A percentile compares a stretch with the other conserved stretches of the same genome.
Evolutionary conservation across 2,113 vertebrate species (phyloP).

Genomic region (Sula dactylatra): DNA sequence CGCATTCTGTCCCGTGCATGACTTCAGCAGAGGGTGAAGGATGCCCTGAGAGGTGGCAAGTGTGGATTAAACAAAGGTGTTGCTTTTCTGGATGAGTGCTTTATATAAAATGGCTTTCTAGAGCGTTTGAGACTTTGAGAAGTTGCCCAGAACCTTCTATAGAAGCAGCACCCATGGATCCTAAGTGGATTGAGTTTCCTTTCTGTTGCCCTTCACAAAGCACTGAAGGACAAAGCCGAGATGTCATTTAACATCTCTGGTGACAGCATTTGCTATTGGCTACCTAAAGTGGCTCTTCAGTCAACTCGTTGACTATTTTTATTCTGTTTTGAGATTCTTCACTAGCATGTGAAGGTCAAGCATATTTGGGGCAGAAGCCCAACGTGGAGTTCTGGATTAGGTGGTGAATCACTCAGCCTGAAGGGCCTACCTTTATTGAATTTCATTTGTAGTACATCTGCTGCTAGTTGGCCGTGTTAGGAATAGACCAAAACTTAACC

Average conservation of each 20-base stretch:
- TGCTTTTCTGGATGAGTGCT: not conserved
- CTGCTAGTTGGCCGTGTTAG: not conserved
- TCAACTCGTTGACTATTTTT: not conserved
- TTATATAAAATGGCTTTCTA: not conserved
- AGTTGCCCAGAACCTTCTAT: not conserved
- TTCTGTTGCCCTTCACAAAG: not conserved
- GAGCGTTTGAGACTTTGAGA: not conserved
- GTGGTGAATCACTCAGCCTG: not conserved
- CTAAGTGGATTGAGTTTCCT: not conserved
- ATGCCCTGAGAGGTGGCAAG: not conserved
- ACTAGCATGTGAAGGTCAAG: not conserved
- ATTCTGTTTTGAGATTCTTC: not conserved
- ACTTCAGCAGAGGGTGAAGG: not conserved
- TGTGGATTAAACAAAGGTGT: not conserved
- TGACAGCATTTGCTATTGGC: not conserved
- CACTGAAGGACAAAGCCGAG: not conserved
- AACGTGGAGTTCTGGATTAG: not conserved
- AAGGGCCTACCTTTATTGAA: not conserved
- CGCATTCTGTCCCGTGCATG: rapidly evolving
- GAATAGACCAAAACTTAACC: not conserved
- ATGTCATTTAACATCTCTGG: not conserved
- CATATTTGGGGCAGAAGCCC: not conserved
- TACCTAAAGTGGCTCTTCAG: not conserved
- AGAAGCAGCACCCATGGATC: not conserved
- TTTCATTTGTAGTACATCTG: not conserved